Evolutionary conservation across 2,888 invertebrate species (phyloP).

Genomic region (Silvanus unidentatus): DNA sequence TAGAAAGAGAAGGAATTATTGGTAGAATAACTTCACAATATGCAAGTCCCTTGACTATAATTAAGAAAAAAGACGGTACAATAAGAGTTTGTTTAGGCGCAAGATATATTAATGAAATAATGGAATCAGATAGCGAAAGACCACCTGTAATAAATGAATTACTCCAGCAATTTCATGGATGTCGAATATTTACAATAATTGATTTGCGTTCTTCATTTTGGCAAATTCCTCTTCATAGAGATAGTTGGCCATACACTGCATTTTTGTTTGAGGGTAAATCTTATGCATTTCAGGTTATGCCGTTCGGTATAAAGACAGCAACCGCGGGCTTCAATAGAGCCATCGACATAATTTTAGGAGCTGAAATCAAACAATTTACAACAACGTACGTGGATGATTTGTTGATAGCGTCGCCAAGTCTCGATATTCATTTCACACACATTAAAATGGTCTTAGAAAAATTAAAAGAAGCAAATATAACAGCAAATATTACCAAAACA

Average conservation of each 20-base stretch:
- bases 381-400: slow-evolving; percentile 18
- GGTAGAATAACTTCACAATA: slow-evolving; percentile 1
- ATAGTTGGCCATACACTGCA: slow-evolving; percentile 19
- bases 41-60: background rate
- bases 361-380: slow-evolving; percentile 12
- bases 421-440: slow-evolving; percentile 11
- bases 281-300: slow-evolving; percentile 20
- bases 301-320: slow-evolving; percentile 14
- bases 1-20: slow-evolving; percentile 4
- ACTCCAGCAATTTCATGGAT: slow-evolving; percentile 12
- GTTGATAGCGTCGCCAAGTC: slow-evolving; percentile 12
- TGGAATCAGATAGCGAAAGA: slow-evolving; percentile 9
- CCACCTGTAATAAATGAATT: slow-evolving; percentile 13
- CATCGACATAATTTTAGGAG: slow-evolving; percentile 15
- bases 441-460: slow-evolving; percentile 7
- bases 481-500: slow-evolving; percentile 17
- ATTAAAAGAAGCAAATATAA: slow-evolving; percentile 2
- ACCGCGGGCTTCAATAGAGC: slow-evolving; percentile 12
- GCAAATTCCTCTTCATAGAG: slow-evolving; percentile 19
- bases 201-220: slow-evolving; percentile 22
- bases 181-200: too few relatives aligned
- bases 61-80: slow-evolving; percentile 4
- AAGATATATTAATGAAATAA: slow-evolving; percentile 9
- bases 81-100: slow-evolving; percentile 11
- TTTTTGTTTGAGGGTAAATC: slow-evolving; percentile 16